Percentiles rank a stretch among this genome's conserved stretches.
Evolutionary conservation across 2,888 invertebrate species (phyloP).

Genomic region (Xylota segnis): DNA sequence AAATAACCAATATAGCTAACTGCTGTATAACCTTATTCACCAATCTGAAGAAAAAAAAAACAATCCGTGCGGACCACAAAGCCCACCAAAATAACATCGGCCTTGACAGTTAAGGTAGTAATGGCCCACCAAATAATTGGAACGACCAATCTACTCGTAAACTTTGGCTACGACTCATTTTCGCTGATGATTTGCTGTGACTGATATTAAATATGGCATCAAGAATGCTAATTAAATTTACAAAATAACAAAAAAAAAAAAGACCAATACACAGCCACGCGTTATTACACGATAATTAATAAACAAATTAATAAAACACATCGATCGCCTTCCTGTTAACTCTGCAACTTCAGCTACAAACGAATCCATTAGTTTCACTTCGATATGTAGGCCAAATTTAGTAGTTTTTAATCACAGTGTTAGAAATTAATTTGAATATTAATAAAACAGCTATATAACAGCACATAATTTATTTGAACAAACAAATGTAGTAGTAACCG

Average conservation of each 20-base stretch:
- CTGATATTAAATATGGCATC: slow-evolving; percentile 22
- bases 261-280: slow-evolving; percentile 16
- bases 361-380: not conserved
- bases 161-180: slow-evolving; percentile 40
- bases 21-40: slow-evolving; percentile 33
- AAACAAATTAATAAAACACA: not conserved
- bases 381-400: not conserved
- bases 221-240: slow-evolving; percentile 38
- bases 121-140: slow-evolving; percentile 62
- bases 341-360: not conserved
- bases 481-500: slow-evolving; percentile 5
- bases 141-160: slow-evolving; percentile 38
- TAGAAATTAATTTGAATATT: slow-evolving; percentile 8
- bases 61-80: slow-evolving; percentile 35
- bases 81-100: slow-evolving; percentile 24
- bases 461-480: not conserved
- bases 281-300: slow-evolving; percentile 27
- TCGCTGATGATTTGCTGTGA: slow-evolving; percentile 5
- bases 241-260: slow-evolving; percentile 28
- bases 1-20: slow-evolving; percentile 24
- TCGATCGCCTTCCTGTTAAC: not conserved
- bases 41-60: slow-evolving; percentile 14
- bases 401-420: not conserved
- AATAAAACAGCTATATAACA: slow-evolving; percentile 3
- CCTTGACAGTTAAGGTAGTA: slow-evolving; percentile 58